Base-by-base conservation (phyloP, 2,888 invertebrate genomes). In the Eudasyphora cyanicolor region DNA sequence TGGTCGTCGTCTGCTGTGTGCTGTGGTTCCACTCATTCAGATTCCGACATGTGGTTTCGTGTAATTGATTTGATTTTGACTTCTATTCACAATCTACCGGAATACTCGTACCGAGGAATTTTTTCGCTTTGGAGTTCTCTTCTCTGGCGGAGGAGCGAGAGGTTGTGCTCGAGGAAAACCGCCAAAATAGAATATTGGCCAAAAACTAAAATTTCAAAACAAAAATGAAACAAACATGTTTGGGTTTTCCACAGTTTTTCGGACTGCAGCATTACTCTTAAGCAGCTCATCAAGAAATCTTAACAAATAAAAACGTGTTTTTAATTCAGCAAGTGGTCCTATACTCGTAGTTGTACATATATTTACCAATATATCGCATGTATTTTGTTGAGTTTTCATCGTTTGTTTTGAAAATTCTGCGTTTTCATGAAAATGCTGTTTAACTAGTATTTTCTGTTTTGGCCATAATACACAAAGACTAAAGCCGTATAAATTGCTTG, bases 141-240 rank as follows among this genome's bases (percentile, higher is more conserved):
- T 32, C 8, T 32, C 32, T 32, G 32, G 45, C n/a, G 45, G 45
- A n/a, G 45, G 45, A n/a, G 45, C 45, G n/a, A 14, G n/a, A 45
- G n/a, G n/a, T n/a, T n/a, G n/a, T n/a, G 14, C 32, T 32, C 45
- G n/a, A 19, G 19, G 7, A 69, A 73, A 74, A 77, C 76, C 79
- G 74, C 83, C 76, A 76, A 79, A 76, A 76, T n/a, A 84, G 77
- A 84, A 81, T 73, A 57, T 79, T 78, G 29, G 42, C 69, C 71
- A 21, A 51, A 51, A 71, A 71, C 57, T 6, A 17, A 57, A 54
- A 77, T 57, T 60, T 54, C 69, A 80, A 83, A 69, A 51, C 70
- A 70, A 57, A n/a, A n/a, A n/a, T n/a, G n/a, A n/a, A n/a, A 79
- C 51, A 76, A 79, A 83, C 79, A 54, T 57, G 79, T 77, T 80